Percentiles rank a stretch among this genome's conserved stretches.
Evolutionary conservation across 2,888 invertebrate species (phyloP).

Genomic region (Lithophane semibrunnea): DNA sequence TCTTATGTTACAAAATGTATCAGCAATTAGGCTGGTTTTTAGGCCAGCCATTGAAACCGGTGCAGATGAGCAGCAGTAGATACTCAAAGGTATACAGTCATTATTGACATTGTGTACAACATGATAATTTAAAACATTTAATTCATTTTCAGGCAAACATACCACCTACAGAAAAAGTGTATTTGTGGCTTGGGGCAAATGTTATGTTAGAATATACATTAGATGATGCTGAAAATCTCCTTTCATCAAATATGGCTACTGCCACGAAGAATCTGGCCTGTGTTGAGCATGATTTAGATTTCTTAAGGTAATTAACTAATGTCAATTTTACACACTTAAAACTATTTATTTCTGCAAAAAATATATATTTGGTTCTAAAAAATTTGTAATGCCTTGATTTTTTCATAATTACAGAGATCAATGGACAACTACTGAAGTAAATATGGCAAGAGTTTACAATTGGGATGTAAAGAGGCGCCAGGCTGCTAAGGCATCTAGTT

Average conservation of each 20-base stretch:
- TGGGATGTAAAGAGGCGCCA: constrained; percentile 99
- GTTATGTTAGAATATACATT: constrained; percentile 99
- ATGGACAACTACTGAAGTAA: constrained; percentile 99
- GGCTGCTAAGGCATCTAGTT: constrained; percentile 91
- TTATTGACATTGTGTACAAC: not conserved
- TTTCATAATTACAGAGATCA: constrained; percentile 94
- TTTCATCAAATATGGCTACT: constrained; percentile 95
- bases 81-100: not conserved
- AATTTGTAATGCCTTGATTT: not conserved
- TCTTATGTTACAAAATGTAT: not conserved
- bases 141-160: constrained; percentile 93
- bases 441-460: constrained; percentile 99
- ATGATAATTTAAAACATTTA: not conserved
- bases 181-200: constrained; percentile 96
- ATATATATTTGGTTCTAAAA: not conserved
- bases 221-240: constrained; percentile 96
- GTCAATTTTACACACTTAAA: not conserved
- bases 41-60: not conserved
- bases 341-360: not conserved
- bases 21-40: not conserved
- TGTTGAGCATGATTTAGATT: constrained; percentile 98
- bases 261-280: constrained; percentile 95
- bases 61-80: not conserved
- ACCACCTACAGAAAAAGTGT: constrained; percentile 97
- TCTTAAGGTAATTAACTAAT: constrained; percentile 92